Conservation (phyloP, 2,797 vertebrate species). For the Hyperoplus lanceolatus region DNA sequence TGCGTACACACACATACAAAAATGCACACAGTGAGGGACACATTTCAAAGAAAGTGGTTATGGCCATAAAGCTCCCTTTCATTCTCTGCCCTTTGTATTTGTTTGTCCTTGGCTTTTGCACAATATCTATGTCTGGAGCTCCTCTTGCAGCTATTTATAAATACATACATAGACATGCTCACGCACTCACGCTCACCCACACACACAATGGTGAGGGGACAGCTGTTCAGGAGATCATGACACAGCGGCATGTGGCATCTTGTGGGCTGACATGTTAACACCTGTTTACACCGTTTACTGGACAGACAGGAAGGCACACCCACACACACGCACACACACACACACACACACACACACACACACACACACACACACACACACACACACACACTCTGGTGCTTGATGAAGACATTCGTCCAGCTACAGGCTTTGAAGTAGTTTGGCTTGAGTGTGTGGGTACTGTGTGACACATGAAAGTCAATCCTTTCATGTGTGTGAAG, state of each 20-base stretch:
- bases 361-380: conserved; percentile 31
- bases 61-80: conserved; percentile 31
- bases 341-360: conserved; percentile 24
- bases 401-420: conserved; percentile 65
- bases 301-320: conserved; percentile 42
- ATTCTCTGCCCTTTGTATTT: conserved; percentile 50
- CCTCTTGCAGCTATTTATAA: conserved; percentile 61
- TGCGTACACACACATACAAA: conserved; percentile 7
- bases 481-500: conserved; percentile 68
- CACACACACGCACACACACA: conserved; percentile 27
- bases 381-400: conserved; percentile 26
- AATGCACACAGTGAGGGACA: conserved; percentile 6
- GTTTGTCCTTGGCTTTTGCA: conserved; percentile 71
- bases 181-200: conserved; percentile 26
- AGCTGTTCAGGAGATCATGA: conserved; percentile 80
- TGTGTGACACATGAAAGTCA: conserved; percentile 50
- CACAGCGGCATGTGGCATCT: conserved; percentile 80
- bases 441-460: conserved; percentile 35
- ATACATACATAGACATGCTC: conserved; percentile 24
- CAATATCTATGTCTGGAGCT: conserved; percentile 52
- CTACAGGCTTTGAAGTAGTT: conserved; percentile 63
- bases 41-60: conserved; percentile 29
- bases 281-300: conserved; percentile 80
- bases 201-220: conserved; percentile 59
- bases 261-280: conserved; percentile 81